These are phyloP conservation scores for Caprella mutica DNA, from an alignment of 2,888 invertebrate species.

Conservation along the genomic window DNA sequence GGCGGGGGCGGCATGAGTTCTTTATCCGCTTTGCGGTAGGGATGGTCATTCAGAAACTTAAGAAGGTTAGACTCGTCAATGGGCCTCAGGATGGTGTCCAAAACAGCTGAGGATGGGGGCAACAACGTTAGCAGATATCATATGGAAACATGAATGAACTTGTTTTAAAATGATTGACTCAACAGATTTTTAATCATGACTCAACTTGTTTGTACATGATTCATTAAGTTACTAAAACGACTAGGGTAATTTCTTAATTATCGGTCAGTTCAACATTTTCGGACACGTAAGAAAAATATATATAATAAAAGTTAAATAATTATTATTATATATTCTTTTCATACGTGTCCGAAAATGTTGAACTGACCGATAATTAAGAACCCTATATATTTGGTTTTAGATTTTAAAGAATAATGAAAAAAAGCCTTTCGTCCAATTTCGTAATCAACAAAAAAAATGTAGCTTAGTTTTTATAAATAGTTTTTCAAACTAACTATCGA, in stretches of 20 bases:
- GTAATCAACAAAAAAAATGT: neutral
- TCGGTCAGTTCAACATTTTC: too few species aligned
- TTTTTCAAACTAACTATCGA: neutral
- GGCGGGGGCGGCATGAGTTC: conserved; percentile 60
- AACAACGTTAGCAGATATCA: neutral
- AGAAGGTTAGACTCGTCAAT: conserved; percentile 72
- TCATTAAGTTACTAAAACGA: too few species aligned
- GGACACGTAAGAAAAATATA: too few species aligned
- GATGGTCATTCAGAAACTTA: conserved; percentile 54
- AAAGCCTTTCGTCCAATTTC: neutral
- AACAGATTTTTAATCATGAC: neutral
- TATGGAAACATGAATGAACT: neutral
- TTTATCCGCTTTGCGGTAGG: conserved; percentile 41
- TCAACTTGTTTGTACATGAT: too few species aligned
- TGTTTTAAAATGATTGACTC: neutral
- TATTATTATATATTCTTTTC: neutral
- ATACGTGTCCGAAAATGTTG: neutral
- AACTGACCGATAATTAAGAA: neutral
- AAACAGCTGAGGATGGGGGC: conserved; percentile 55
- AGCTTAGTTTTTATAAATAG: neutral
- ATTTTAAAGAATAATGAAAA: neutral
- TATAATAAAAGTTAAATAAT: too few species aligned
- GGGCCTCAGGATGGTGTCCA: conserved; percentile 66
- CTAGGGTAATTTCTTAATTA: too few species aligned
- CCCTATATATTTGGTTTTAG: neutral